These are phyloP conservation scores for Parnassius glacialis DNA, from an alignment of 2,888 invertebrate species.

Conservation along the genomic window DNA sequence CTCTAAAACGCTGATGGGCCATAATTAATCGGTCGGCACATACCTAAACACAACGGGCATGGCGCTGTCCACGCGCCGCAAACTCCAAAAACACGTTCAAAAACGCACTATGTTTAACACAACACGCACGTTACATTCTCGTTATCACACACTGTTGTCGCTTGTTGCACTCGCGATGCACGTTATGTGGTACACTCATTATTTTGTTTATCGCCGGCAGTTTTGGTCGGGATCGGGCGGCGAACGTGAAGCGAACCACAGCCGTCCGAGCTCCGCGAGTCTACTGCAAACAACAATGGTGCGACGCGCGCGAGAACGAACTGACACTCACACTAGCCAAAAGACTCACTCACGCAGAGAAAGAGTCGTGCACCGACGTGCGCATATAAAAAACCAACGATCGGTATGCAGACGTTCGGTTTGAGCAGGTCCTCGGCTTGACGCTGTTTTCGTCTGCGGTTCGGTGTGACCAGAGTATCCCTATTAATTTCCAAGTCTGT, in stretches of 20 bases:
- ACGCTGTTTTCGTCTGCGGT: constrained; percentile 81
- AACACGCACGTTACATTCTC: constrained; percentile 74
- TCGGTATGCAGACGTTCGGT: constrained; percentile 81
- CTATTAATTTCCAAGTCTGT: constrained; percentile 43
- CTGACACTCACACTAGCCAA: constrained; percentile 54
- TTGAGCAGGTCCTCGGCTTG: constrained; percentile 79
- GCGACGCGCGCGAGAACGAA: constrained; percentile 67
- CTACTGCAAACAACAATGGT: constrained; percentile 72
- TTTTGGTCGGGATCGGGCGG: constrained; percentile 56
- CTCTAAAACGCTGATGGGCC: constrained; percentile 67
- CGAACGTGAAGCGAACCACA: constrained; percentile 51
- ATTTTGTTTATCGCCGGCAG: constrained; percentile 76
- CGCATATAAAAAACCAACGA: constrained; percentile 78
- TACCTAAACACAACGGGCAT: constrained; percentile 77
- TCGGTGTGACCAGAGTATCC: constrained; percentile 62
- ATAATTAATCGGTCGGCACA: constrained; percentile 73
- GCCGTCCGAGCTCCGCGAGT: constrained; percentile 64
- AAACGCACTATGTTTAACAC: constrained; percentile 69
- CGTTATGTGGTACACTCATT: constrained; percentile 73
- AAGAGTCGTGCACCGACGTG: constrained; percentile 59
- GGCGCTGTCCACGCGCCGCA: constrained; percentile 66
- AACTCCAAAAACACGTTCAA: constrained; percentile 71
- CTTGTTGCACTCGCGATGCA: constrained; percentile 75
- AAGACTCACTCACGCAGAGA: constrained; percentile 52
- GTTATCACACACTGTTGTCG: constrained; percentile 77